phyloP scores from a whole-genome alignment of 1,140 invertebrate species.

The Chlorops oryzae region DNA sequence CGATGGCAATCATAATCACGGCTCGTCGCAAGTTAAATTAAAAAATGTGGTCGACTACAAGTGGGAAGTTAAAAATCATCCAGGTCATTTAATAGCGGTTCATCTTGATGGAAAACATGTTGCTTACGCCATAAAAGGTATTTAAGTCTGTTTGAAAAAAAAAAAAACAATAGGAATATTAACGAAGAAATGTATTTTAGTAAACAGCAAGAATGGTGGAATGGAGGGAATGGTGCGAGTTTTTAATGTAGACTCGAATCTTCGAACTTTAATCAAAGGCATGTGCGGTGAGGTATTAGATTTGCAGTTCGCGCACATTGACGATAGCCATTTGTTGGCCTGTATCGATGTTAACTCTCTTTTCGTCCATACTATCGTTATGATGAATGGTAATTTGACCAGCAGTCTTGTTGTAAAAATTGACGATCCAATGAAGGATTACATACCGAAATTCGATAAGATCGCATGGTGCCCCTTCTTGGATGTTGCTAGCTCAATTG shows the following conservation, averaged over 20 bases:
- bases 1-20: slow-evolving; percentile 62
- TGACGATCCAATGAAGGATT: slow-evolving; percentile 41
- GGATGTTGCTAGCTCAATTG: slow-evolving; percentile 56
- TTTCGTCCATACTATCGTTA: slow-evolving; percentile 71
- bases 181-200: slow-evolving; percentile 13
- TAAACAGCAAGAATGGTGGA: slow-evolving; percentile 45
- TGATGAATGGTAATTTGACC: slow-evolving; percentile 54
- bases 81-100: slow-evolving; percentile 80
- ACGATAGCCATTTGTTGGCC: slow-evolving; percentile 69
- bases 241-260: slow-evolving; percentile 64
- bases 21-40: slow-evolving; percentile 82
- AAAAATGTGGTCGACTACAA: slow-evolving; percentile 87
- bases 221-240: slow-evolving; percentile 74
- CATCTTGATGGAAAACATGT: slow-evolving; percentile 79
- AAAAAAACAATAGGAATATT: neutral
- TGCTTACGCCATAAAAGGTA: slow-evolving; percentile 87
- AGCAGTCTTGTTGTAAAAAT: slow-evolving; percentile 54
- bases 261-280: slow-evolving; percentile 77
- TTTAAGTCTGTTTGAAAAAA: neutral
- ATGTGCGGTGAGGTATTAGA: slow-evolving; percentile 80
- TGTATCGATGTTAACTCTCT: slow-evolving; percentile 78
- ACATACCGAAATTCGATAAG: slow-evolving; percentile 46
- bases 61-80: slow-evolving; percentile 83
- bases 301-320: slow-evolving; percentile 79
- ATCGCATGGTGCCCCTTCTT: slow-evolving; percentile 91